These are phyloP conservation scores for Balaeniceps rex DNA, from an alignment of 2,113 vertebrate genomes.

Conservation along the genomic window DNA sequence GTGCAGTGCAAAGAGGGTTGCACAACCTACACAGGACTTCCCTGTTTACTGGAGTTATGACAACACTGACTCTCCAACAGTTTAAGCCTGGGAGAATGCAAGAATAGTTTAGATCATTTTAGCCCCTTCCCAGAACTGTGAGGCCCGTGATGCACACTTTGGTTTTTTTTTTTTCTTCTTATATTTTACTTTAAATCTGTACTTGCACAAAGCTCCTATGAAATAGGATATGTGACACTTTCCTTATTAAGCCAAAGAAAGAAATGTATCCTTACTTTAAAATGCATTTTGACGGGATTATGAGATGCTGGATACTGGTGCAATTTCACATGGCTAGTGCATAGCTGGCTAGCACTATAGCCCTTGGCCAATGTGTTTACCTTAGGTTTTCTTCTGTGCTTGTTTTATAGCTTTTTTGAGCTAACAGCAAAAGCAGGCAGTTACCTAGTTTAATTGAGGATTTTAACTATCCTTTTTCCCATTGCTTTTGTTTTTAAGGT, in stretches of 20 bases:
- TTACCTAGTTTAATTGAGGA: not conserved
- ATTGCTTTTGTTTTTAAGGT: not conserved
- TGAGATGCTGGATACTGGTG: not conserved
- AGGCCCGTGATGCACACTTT: not conserved
- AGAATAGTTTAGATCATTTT: not conserved
- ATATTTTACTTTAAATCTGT: not conserved
- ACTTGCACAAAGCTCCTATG: not conserved
- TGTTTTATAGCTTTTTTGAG: not conserved
- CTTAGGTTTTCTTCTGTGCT: not conserved
- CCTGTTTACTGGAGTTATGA: not conserved
- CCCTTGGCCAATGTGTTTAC: not conserved
- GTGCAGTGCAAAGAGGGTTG: not conserved
- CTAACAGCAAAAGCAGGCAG: not conserved
- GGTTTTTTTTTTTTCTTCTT: not conserved
- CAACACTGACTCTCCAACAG: not conserved
- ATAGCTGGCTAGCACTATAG: not conserved
- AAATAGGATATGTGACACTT: not conserved
- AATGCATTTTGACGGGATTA: not conserved
- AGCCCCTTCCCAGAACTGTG: not conserved
- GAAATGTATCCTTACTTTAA: not conserved
- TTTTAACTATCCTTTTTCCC: not conserved
- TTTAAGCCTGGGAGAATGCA: not conserved
- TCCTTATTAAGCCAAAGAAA: not conserved
- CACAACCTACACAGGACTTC: not conserved
- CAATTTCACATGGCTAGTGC: not conserved